Evolutionary conservation across 1,140 invertebrate species (phyloP).

Genomic region (Dreissena rostriformis): DNA sequence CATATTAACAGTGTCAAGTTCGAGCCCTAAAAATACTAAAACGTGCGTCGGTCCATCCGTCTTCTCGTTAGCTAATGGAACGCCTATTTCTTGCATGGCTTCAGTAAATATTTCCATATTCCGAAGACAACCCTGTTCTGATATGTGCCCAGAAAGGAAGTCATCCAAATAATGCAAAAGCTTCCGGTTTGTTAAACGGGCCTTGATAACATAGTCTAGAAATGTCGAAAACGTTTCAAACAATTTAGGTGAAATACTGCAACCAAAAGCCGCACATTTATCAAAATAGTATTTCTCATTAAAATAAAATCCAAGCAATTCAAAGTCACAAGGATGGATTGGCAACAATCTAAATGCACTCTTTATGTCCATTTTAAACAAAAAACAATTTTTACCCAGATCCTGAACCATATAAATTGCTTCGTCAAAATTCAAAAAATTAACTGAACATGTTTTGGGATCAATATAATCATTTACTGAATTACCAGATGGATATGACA

Average conservation of each 20-base stretch:
- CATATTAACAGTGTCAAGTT: conserved; percentile 14
- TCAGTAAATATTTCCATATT: conserved; percentile 27
- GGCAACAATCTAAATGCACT: conserved; percentile 40
- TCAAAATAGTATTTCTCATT: conserved; percentile 44
- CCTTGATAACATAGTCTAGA: conserved; percentile 3
- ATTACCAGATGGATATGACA: conserved; percentile 7
- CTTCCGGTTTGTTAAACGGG: background rate
- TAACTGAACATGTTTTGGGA: conserved; percentile 33
- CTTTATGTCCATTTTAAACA: conserved; percentile 33
- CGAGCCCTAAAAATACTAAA: conserved; percentile 22
- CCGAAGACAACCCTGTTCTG: background rate
- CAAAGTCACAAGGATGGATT: conserved; percentile 18
- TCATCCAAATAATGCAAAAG: conserved; percentile 39
- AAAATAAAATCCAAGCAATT: conserved; percentile 37
- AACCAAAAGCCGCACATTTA: conserved; percentile 30
- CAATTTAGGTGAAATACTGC: background rate
- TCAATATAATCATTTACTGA: conserved; percentile 39
- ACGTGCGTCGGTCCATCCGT: conserved; percentile 26
- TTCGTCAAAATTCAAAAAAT: conserved; percentile 47
- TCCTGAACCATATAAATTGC: conserved; percentile 24
- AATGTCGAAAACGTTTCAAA: conserved; percentile 41
- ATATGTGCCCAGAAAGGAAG: background rate
- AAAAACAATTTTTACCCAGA: conserved; percentile 13
- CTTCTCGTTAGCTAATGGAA: conserved; percentile 42
- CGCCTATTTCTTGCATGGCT: background rate